Evolutionary conservation across 2,113 vertebrate species (phyloP), one percentile per base, ranked within the genome.

Genomic region (Ariopsis seemanni): DNA sequence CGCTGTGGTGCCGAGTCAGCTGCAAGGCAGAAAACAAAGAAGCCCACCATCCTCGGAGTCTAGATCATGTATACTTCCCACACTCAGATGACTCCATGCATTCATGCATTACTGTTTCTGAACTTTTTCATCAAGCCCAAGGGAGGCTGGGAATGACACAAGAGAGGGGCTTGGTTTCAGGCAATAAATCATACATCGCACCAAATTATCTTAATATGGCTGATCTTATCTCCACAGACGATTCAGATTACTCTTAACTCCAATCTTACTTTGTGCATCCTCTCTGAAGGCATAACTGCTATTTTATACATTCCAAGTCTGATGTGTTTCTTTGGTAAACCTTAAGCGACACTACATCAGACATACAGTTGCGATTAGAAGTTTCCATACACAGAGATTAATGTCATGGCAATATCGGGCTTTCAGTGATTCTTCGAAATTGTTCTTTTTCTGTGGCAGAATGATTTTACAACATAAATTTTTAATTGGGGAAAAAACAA

Each of bases 1-100:
- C 90, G 92, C 90, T 92, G 85, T 7, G 82, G 85, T 85, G 91
- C 91, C 91, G 91, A 94, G 83, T 95, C 92, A 94, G 91, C 55
- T 55, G 30, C 30, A 53, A 55, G 91, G 92, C 91, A 84, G 89
- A 93, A 93, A 94, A 91, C 90, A 90, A 89, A 95, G 91, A 93
- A 92, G 91, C 90, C 89, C 90, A 85, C 77, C 65, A 1, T 88
- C 88, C 86, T 63, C 67, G 48, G 30, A 25, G 57, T 83, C 83
- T 55, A 69, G 34, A 65, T 86, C 87, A 72, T 79, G 65, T 84
- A 71, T 55, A 65, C 65, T 48, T 14, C 55, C 87, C 85, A 86
- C 63, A 62, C 55, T 30, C 74, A 4, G 72, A 63, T 20, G 62
- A 48, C 84, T 85, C n/a, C 15, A 34, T 22, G 27, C 30, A 42